Percentiles rank a stretch among this genome's conserved stretches.
Conservation (phyloP, 2,113 vertebrate species). For the Bucco capensis region DNA sequence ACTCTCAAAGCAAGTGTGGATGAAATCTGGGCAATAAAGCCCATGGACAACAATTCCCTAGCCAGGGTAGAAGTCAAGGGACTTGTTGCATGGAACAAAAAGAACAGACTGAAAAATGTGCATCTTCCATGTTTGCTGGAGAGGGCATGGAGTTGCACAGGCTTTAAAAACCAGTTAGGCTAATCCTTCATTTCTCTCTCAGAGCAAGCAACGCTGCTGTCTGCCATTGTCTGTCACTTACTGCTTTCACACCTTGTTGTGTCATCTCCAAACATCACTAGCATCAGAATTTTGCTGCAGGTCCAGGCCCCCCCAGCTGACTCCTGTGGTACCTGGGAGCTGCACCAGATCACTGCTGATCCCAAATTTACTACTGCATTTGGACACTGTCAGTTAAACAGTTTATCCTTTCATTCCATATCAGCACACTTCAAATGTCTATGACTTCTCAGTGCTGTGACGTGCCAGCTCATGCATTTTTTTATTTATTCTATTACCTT, state of each 20-base stretch:
- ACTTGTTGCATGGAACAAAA: no score
- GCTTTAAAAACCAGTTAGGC: no score
- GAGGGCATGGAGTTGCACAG: no score
- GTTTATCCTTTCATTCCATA: not conserved
- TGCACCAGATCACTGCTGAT: not conserved
- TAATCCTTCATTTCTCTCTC: no score
- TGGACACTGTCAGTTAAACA: not conserved
- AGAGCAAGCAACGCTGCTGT: not conserved
- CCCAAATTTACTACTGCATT: not conserved
- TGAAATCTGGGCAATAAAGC: no score
- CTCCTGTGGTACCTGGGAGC: not conserved
- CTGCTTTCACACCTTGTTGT: not conserved
- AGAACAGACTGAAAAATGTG: no score
- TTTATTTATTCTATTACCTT: not conserved
- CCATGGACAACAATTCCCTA: no score
- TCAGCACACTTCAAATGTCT: not conserved
- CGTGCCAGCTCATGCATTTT: not conserved
- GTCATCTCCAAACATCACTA: not conserved
- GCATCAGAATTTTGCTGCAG: not conserved
- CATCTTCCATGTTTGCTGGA: no score
- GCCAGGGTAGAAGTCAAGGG: no score
- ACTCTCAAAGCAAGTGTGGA: no score
- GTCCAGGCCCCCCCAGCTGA: not conserved
- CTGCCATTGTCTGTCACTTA: not conserved
- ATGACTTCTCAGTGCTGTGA: not conserved